Evolutionary conservation across 2,797 vertebrate species (phyloP).

Genomic region (Tamandua tetradactyla): DNA sequence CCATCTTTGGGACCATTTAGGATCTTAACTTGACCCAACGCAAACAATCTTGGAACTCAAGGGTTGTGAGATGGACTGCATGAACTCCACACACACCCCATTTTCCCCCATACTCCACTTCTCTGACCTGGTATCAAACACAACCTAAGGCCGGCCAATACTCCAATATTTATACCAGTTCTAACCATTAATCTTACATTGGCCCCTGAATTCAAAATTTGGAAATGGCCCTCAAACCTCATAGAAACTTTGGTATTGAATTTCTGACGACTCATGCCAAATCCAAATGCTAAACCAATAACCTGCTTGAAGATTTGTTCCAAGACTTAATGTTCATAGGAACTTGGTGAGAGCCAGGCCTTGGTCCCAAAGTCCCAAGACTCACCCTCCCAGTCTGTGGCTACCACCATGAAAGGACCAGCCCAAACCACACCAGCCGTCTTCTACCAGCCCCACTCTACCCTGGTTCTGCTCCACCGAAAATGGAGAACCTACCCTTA

Average conservation of each 20-base stretch:
- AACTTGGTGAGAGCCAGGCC: neutral
- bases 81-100: neutral
- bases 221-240: neutral
- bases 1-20: neutral
- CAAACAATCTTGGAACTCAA: constrained; percentile 10
- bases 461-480: neutral
- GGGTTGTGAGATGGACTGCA: neutral
- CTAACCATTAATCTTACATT: neutral
- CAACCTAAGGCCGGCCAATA: neutral
- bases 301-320: constrained; percentile 13
- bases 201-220: constrained; percentile 13
- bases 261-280: constrained; percentile 35
- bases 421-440: neutral
- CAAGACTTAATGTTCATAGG: neutral
- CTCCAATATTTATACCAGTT: neutral
- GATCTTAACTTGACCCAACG: neutral
- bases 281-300: neutral
- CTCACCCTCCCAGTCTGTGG: neutral
- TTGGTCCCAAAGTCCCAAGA: neutral
- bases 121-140: neutral
- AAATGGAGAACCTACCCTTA: neutral
- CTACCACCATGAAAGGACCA: neutral
- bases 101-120: neutral
- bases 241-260: neutral
- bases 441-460: neutral